Percentiles rank a stretch among this genome's conserved stretches.
Conservation (phyloP, 2,888 invertebrate species). For the Labia minor region DNA sequence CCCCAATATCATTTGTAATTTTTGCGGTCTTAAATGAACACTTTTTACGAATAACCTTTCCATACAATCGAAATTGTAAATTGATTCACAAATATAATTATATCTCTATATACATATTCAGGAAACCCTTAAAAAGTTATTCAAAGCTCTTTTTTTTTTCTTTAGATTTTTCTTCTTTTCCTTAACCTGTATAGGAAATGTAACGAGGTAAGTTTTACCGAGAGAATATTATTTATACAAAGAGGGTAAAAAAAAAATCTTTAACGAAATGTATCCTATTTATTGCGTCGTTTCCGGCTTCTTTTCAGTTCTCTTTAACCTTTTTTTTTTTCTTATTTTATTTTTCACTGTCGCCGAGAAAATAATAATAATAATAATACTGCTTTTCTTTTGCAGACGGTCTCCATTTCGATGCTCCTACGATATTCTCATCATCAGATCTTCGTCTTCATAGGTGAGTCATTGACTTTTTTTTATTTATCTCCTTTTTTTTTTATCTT, state of each 20-base stretch:
- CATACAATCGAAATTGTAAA: too few species aligned
- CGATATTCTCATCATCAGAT: conserved; percentile 99
- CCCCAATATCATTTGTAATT: too few species aligned
- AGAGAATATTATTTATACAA: not conserved
- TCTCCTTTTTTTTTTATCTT: not conserved
- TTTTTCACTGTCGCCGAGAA: not conserved
- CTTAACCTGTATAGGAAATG: not conserved
- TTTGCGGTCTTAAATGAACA: too few species aligned
- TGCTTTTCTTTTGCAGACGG: conserved; percentile 65
- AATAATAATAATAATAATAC: not conserved
- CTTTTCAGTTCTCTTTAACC: not conserved
- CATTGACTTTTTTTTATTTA: conserved; percentile 21
- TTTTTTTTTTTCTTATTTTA: not conserved
- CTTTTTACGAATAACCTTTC: too few species aligned
- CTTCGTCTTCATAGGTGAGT: conserved; percentile 95
- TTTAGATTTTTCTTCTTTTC: not conserved
- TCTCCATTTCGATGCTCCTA: conserved; percentile 93
- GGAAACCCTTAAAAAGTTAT: conserved; percentile 5
- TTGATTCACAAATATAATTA: too few species aligned
- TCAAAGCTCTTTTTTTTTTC: not conserved
- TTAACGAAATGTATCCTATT: not conserved
- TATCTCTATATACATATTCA: not conserved
- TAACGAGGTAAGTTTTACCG: not conserved
- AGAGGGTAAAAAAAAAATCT: not conserved
- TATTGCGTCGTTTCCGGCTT: too few species aligned